A percentile compares a stretch with the other conserved stretches of the same genome.
Conservation (phyloP, 2,888 invertebrate genomes). For the Oscheius myriophilus region DNA sequence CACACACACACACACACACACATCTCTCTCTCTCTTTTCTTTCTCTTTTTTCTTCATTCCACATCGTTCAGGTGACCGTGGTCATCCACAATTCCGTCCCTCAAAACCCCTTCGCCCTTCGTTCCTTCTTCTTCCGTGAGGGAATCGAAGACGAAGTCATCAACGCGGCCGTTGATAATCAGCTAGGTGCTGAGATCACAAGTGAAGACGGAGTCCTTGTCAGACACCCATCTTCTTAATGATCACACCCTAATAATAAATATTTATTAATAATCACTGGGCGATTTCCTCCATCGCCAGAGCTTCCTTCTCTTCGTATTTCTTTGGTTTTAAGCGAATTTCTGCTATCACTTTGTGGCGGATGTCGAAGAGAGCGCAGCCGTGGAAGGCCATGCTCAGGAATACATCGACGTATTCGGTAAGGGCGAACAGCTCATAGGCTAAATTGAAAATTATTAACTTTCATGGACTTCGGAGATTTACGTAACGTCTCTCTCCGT, state of each 20-base stretch:
- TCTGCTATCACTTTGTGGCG: conserved; percentile 58
- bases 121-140: conserved; percentile 68
- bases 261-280: no score
- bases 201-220: conserved; percentile 53
- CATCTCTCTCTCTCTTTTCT: no score
- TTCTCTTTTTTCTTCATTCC: no score
- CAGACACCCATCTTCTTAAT: conserved; percentile 12
- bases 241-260: no score
- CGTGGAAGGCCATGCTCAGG: conserved; percentile 63
- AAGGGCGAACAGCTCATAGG: conserved; percentile 66
- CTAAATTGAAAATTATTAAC: conserved; percentile 41
- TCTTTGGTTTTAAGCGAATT: not conserved
- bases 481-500: not conserved
- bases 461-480: not conserved
- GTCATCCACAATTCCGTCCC: conserved; percentile 70
- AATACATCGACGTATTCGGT: conserved; percentile 66
- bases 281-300: no score
- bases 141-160: conserved; percentile 61
- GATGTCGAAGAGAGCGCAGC: conserved; percentile 66
- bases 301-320: no score
- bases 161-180: conserved; percentile 33
- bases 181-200: conserved; percentile 39
- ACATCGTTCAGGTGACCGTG: conserved; percentile 60
- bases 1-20: no score
- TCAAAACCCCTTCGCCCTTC: conserved; percentile 65